Evolutionary conservation across 2,888 invertebrate genomes (phyloP).

Genomic region (Torymus aiolomorphi): DNA sequence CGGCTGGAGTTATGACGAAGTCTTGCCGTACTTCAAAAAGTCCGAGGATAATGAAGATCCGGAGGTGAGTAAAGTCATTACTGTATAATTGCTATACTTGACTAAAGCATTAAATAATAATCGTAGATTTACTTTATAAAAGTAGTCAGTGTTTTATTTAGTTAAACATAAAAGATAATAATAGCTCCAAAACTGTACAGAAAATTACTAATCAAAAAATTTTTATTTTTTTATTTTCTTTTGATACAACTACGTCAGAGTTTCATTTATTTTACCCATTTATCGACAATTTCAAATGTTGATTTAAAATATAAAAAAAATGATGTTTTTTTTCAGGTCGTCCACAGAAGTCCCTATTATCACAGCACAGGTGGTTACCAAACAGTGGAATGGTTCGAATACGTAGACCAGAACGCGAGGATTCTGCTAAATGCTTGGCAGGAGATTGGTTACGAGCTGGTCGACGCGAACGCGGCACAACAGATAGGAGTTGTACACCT

Average conservation of each 20-base stretch:
- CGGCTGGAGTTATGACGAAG: slow-evolving; percentile 78
- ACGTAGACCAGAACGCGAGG: slow-evolving; percentile 79
- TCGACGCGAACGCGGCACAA: slow-evolving; percentile 79
- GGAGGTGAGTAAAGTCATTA: slow-evolving; percentile 61
- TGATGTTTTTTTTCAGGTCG: slow-evolving; percentile 61
- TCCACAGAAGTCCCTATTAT: slow-evolving; percentile 75
- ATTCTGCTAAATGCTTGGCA: slow-evolving; percentile 80
- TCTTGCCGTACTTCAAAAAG: slow-evolving; percentile 77
- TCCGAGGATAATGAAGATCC: slow-evolving; percentile 75
- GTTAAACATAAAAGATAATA: too few species aligned
- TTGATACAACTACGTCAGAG: too few species aligned
- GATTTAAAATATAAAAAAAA: neutral
- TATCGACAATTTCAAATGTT: too few species aligned
- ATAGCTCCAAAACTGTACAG: too few species aligned
- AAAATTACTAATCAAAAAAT: neutral
- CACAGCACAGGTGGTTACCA: slow-evolving; percentile 81
- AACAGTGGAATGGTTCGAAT: slow-evolving; percentile 81
- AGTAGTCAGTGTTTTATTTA: too few species aligned
- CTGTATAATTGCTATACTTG: too few species aligned
- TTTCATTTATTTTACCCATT: neutral
- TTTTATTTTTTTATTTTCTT: too few species aligned
- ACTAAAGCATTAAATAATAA: too few species aligned
- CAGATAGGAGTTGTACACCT: slow-evolving; percentile 81
- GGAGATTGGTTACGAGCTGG: slow-evolving; percentile 79
- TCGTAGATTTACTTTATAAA: too few species aligned